These are phyloP conservation scores for Chorisops tibialis DNA, from an alignment of 2,888 invertebrate genomes.

Conservation along the genomic window DNA sequence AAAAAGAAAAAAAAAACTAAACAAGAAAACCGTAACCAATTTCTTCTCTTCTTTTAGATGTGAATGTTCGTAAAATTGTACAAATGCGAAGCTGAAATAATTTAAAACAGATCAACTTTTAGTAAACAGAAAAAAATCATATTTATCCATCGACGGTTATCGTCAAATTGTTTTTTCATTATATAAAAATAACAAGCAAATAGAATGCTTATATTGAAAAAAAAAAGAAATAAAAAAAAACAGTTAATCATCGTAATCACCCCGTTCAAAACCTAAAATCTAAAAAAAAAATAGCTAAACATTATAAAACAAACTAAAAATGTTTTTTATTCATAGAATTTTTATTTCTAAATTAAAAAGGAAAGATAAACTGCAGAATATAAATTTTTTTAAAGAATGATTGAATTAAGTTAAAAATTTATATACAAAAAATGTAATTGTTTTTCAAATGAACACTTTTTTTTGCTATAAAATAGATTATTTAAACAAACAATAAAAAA, in stretches of 20 bases:
- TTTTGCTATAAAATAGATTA: constrained; percentile 10
- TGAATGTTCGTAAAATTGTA: constrained; percentile 31
- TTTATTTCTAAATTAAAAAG: constrained; percentile 22
- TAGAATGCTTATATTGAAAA: not conserved
- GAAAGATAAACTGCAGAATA: constrained; percentile 11
- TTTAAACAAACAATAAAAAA: constrained; percentile 17
- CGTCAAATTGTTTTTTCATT: constrained; percentile 8
- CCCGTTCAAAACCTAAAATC: constrained; percentile 16
- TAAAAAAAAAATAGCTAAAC: constrained; percentile 11
- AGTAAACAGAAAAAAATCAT: constrained; percentile 16
- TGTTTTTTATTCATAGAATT: constrained; percentile 25
- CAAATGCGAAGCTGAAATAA: constrained; percentile 22
- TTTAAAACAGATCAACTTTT: constrained; percentile 6
- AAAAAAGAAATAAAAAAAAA: not conserved
- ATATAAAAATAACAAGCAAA: not conserved
- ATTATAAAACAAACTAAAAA: constrained; percentile 8
- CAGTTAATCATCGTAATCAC: constrained; percentile 1
- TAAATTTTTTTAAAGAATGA: constrained; percentile 15
- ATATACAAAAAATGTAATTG: constrained; percentile 19
- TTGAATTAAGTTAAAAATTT: constrained; percentile 14
- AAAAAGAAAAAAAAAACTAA: not conserved
- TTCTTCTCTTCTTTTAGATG: constrained; percentile 23
- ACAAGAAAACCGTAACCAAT: not conserved
- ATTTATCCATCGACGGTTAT: constrained; percentile 3
- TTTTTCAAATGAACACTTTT: constrained; percentile 11